Percentiles rank a stretch among this genome's conserved stretches.
phyloP scores from a whole-genome alignment of 2,113 vertebrate genomes.

The Colinus virginianus region DNA sequence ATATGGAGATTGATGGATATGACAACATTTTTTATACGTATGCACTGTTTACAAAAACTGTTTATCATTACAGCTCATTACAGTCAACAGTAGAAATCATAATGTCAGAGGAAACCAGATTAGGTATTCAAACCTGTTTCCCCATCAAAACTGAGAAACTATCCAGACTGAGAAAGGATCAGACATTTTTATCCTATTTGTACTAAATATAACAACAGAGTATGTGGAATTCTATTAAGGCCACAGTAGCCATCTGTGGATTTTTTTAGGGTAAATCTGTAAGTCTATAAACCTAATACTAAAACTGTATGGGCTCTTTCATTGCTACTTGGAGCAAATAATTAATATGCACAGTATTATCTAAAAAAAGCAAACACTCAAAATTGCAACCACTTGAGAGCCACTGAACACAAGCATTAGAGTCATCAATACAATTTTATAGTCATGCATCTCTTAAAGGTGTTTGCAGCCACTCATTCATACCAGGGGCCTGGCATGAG shows the following conservation, averaged over 20 bases:
- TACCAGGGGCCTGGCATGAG: rapidly evolving
- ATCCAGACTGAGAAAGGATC: neutral
- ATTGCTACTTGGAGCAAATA: neutral
- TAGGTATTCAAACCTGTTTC: neutral
- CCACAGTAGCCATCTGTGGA: neutral
- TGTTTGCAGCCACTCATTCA: neutral
- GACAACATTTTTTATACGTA: neutral
- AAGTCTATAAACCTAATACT: neutral
- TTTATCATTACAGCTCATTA: neutral
- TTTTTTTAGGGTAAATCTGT: neutral
- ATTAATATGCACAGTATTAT: neutral
- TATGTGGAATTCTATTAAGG: neutral
- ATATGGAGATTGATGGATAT: neutral
- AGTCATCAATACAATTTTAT: neutral
- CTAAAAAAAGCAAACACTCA: neutral
- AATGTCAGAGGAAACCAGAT: neutral
- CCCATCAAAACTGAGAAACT: neutral
- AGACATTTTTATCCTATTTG: neutral
- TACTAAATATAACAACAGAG: conserved; percentile 3
- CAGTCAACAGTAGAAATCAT: neutral
- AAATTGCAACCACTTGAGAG: neutral
- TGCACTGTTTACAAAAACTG: neutral
- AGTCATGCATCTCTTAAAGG: neutral
- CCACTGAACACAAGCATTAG: neutral
- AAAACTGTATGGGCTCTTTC: neutral